Base-by-base conservation (phyloP, 2,113 vertebrate genomes). In the Xenotilapia leptura region DNA sequence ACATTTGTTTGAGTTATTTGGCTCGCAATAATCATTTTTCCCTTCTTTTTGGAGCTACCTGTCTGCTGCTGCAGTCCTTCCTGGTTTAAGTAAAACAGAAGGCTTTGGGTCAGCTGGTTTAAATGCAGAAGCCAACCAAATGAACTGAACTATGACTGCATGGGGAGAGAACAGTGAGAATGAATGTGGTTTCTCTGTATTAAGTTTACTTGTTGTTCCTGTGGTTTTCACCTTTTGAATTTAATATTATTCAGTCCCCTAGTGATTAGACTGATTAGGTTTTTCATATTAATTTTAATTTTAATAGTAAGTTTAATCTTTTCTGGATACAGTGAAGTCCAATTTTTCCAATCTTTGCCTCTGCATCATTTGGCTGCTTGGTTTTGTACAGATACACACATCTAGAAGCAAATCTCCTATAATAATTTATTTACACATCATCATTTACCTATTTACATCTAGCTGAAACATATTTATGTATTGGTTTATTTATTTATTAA, bases 1-100 rank as follows among this genome's bases (percentile, higher is more conserved):
- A 40, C 62, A 68, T 68, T 58, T 49, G 47, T 49, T 58, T 58
- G 36, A 40, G 60, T 65, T 65, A 38, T 65, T 38, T 65, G 60
- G 19, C 19, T 65, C 1, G 1, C 33, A 65, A 0, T 21, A 65
- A 65, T 38, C 10, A 13, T 38, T 40, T 14, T 68, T 0, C n/a
- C 36, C 12, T 68, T 40, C 62, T 40, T 40, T 68, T 68, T 68
- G 33, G 36, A 68, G 12, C 36, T 68, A 68, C 36, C 23, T 31
- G 45, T 49, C 45, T 49, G 15, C 9, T 49, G 26, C 42, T 49
- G 23, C 42, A 77, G 42, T 31, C 45, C 0, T 19, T 31, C 17
- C 23, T 49, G 70, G 26, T 51, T 51, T 8, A 7, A 51, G 23
- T 28, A 31, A 31, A 77, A 49, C 42, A 19, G 6, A 19, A 31